Conservation (phyloP, 2,888 invertebrate genomes). For the Diaprepes abbreviatus region DNA sequence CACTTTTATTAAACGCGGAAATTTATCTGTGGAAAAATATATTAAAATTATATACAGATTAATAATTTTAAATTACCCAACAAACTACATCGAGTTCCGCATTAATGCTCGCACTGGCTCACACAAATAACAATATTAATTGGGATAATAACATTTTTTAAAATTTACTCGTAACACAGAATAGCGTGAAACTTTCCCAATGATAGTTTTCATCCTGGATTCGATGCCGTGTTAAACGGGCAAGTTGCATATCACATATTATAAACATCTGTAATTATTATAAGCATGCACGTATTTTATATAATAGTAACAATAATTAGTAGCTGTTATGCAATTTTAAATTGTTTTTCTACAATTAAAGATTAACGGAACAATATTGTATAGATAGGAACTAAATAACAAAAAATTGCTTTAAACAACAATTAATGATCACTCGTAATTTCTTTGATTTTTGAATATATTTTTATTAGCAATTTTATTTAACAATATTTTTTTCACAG, state of each 20-base stretch:
- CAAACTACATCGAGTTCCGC: conserved; percentile 39
- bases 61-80: conserved; percentile 40
- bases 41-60: conserved; percentile 34
- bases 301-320: conserved; percentile 10
- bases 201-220: conserved; percentile 33
- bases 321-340: not conserved
- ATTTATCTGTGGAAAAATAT: conserved; percentile 34
- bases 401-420: too few species aligned
- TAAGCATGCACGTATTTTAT: conserved; percentile 18
- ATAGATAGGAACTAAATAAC: not conserved
- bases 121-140: conserved; percentile 43
- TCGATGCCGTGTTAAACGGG: conserved; percentile 37
- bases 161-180: conserved; percentile 33
- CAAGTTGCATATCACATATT: conserved; percentile 25
- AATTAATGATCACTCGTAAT: too few species aligned
- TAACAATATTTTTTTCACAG: too few species aligned
- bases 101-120: conserved; percentile 35
- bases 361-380: not conserved
- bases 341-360: not conserved
- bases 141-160: conserved; percentile 35
- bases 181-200: conserved; percentile 41
- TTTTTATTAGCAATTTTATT: too few species aligned
- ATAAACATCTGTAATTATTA: conserved; percentile 33
- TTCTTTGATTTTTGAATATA: too few species aligned
- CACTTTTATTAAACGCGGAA: conserved; percentile 42